Evolutionary conservation across 2,797 vertebrate species (phyloP), one percentile per base, ranked within the genome.

Genomic region (Brachyrhaphis roseni): DNA sequence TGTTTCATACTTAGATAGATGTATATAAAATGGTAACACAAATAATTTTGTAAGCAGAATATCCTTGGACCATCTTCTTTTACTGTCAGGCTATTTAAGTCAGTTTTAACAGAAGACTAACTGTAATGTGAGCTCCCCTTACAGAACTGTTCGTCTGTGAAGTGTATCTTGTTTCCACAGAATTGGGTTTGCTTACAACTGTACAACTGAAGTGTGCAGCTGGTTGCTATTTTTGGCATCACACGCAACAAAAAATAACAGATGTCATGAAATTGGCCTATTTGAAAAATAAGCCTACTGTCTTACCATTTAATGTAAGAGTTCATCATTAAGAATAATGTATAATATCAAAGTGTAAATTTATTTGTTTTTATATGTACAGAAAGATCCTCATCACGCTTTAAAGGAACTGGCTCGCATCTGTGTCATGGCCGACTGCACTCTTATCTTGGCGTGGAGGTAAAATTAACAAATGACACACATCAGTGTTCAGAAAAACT

Each of bases 401-500:
- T 88, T 98, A 76, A 98, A 97, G 90, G 97, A 98, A 55, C 92
- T 98, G 88, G 97, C 98, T 31, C 96, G 96, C 78, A 96, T 98
- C 80, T 97, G 97, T 82, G 95, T 98, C 87, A 95, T 98, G 94
- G 95, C 97, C 0, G 97, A 98, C 92, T 98, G 97, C 90, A 98
- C 98, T 0, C 96, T 99, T 64, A 93, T 99, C 78, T 88, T 98
- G 76, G 96, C 97, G 78, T 98, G 98, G 97, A 99, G 98, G 98
- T 98, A 81, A 94, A 87, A 49, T 59, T 47, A 55, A 28, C 43
- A 43, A 47, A 51, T 73, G 43, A 26, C 18, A 43, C 12, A 43
- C 28, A 41, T 68, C 64, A 26, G 8, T 41, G 64, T 23, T 41
- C 23, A 70, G 26, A 10, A 26, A 80, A 81, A 75, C 26, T 0